These are phyloP conservation scores for Nanger granti DNA, from an alignment of 2,113 vertebrate species.

Conservation along the genomic window DNA sequence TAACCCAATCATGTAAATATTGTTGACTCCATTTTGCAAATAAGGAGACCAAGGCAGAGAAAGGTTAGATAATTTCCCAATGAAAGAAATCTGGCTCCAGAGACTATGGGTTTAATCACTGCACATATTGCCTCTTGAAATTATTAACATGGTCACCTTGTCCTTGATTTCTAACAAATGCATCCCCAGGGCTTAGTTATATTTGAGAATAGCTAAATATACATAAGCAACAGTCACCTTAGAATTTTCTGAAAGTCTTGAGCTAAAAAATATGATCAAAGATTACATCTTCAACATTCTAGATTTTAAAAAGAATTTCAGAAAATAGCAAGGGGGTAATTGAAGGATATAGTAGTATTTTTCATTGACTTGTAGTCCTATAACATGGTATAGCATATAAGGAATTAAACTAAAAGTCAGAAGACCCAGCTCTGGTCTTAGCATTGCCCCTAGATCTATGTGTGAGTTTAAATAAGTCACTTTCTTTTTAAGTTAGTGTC, in stretches of 20 bases:
- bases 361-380: neutral
- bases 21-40: neutral
- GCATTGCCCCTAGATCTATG: neutral
- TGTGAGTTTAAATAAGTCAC: neutral
- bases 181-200: neutral
- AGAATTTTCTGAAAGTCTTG: neutral
- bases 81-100: neutral
- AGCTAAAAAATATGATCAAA: neutral
- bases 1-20: neutral
- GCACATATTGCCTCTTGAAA: neutral
- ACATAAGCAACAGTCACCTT: neutral
- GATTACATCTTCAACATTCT: neutral
- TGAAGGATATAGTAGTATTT: neutral
- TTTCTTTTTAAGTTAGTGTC: slow-evolving; percentile 29
- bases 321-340: neutral
- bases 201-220: neutral
- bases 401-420: neutral
- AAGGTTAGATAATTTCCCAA: neutral
- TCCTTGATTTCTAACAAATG: neutral
- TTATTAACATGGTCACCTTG: neutral
- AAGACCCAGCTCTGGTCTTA: neutral
- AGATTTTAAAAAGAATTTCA: neutral
- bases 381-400: neutral
- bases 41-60: neutral
- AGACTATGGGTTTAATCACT: neutral